Conservation (phyloP, 1,140 invertebrate genomes). For the Panagrolaimus sp. region DNA sequence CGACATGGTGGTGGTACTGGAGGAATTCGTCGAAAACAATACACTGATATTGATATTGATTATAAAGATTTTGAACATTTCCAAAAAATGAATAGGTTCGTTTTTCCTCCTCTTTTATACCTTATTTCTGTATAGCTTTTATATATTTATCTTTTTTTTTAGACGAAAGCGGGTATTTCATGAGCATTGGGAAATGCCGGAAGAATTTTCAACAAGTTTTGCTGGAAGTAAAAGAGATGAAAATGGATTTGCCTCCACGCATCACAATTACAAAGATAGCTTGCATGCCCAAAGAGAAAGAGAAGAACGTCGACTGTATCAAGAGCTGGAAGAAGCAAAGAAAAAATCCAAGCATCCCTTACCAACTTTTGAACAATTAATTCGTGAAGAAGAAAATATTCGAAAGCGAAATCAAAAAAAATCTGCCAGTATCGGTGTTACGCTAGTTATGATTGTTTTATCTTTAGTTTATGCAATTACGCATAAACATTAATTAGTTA, state of each 20-base stretch:
- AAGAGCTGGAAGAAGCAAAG: conserved; percentile 30
- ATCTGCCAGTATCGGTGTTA: not conserved
- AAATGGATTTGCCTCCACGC: not conserved
- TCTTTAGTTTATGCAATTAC: too few species aligned
- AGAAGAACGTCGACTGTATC: conserved; percentile 23
- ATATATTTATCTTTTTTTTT: not conserved
- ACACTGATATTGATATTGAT: conserved; percentile 41
- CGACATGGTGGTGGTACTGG: not conserved
- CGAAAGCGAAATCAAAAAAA: not conserved
- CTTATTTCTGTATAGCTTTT: not conserved
- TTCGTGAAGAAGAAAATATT: conserved; percentile 12
- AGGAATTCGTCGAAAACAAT: conserved; percentile 11
- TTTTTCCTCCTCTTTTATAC: not conserved
- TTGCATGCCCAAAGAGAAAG: conserved; percentile 29
- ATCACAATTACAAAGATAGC: conserved; percentile 17
- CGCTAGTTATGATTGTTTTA: too few species aligned
- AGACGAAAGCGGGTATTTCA: conserved; percentile 14
- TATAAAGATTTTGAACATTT: conserved; percentile 45
- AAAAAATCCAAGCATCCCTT: conserved; percentile 21
- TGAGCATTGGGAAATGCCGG: conserved; percentile 20
- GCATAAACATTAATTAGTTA: too few species aligned
- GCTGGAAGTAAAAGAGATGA: conserved; percentile 13
- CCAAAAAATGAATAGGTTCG: conserved; percentile 26
- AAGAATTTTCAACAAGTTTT: conserved; percentile 24
- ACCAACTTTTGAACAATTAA: conserved; percentile 39